Conservation (phyloP, 2,888 invertebrate genomes). For the Acronicta alni region DNA sequence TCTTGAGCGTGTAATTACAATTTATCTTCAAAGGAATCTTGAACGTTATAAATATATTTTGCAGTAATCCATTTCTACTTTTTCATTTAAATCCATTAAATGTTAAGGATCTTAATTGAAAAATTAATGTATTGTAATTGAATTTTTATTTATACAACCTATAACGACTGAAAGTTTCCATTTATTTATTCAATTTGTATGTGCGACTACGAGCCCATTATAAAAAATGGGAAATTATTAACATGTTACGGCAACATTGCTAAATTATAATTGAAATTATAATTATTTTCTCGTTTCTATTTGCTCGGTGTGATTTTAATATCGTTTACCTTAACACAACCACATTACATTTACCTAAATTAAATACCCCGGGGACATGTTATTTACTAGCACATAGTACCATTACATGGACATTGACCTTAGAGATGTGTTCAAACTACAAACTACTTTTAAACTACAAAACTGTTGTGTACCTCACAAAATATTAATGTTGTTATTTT, state of each 20-base stretch:
- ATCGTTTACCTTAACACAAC: constrained; percentile 7
- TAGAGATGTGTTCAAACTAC: constrained; percentile 3
- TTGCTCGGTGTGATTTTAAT: constrained; percentile 11
- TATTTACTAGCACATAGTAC: constrained; percentile 4
- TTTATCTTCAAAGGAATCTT: too few species aligned
- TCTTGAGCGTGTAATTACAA: too few species aligned
- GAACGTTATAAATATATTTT: too few species aligned
- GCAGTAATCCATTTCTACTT: too few species aligned
- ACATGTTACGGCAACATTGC: constrained; percentile 10
- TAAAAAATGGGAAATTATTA: constrained; percentile 11
- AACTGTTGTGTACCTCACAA: constrained; percentile 20
- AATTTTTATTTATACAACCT: background rate
- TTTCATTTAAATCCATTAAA: too few species aligned
- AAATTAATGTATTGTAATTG: background rate
- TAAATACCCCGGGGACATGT: constrained; percentile 1
- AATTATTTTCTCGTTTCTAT: constrained; percentile 25
- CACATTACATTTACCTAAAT: constrained; percentile 26
- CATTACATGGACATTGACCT: constrained; percentile 16
- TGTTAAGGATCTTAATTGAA: background rate
- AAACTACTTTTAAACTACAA: constrained; percentile 15
- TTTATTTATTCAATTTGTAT: background rate
- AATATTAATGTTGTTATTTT: constrained; percentile 62
- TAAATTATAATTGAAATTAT: constrained; percentile 15
- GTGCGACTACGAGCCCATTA: constrained; percentile 6
- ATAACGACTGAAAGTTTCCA: background rate